Conservation (phyloP, 2,797 vertebrate genomes). For the Xiphorhynchus erythropygius region DNA sequence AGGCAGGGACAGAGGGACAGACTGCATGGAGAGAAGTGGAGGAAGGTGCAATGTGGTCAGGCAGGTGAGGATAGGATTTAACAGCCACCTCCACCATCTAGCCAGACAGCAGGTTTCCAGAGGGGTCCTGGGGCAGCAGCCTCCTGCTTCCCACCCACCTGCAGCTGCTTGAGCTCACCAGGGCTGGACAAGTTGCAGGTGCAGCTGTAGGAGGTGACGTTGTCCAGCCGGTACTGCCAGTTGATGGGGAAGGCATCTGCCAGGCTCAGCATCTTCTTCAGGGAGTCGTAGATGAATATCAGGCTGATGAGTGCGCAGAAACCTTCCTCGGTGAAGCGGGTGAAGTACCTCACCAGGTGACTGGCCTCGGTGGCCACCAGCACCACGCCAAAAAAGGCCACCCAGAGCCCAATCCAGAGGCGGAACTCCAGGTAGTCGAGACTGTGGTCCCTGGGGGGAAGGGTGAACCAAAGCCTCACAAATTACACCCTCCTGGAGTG, state of each 20-base stretch:
- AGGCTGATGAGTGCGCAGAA: constrained; percentile 83
- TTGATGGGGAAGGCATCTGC: constrained; percentile 76
- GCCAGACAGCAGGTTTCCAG: not conserved
- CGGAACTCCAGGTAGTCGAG: constrained; percentile 82
- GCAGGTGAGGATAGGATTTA: not conserved
- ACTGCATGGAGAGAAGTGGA: not conserved
- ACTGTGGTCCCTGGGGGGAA: constrained; percentile 67
- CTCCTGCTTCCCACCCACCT: not conserved
- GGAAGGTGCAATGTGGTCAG: not conserved
- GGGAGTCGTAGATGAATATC: constrained; percentile 82
- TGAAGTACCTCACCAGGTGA: constrained; percentile 79
- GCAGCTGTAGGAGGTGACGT: constrained; percentile 71
- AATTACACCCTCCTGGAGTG: fast-evolving
- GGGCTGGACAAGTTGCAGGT: constrained; percentile 56
- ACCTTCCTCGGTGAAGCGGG: constrained; percentile 82
- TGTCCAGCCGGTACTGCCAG: constrained; percentile 62
- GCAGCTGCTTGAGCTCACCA: not conserved
- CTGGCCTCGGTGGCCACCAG: constrained; percentile 82
- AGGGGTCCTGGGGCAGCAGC: not conserved
- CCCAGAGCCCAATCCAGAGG: constrained; percentile 84
- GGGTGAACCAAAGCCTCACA: not conserved
- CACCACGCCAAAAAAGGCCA: constrained; percentile 76
- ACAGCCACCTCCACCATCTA: not conserved
- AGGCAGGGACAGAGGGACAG: not conserved
- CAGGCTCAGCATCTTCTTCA: constrained; percentile 81